A percentile compares a stretch with the other conserved stretches of the same genome.
These are phyloP conservation scores for Fragariocoptes setiger DNA, from an alignment of 1,140 invertebrate genomes.

Conservation along the genomic window DNA sequence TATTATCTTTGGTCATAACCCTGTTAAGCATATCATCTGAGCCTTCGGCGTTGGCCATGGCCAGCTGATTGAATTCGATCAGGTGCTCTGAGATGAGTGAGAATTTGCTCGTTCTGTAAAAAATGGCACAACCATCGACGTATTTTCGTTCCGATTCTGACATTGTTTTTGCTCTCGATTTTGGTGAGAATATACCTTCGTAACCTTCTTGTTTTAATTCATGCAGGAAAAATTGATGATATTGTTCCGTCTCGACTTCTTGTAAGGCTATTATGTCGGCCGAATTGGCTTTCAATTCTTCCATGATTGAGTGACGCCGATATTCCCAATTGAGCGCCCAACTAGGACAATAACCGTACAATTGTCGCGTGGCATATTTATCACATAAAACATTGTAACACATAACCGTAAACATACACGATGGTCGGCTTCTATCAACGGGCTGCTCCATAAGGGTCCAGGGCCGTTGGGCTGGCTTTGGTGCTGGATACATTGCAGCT, in stretches of 20 bases:
- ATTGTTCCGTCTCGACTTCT: slow-evolving; percentile 97
- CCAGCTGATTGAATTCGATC: slow-evolving; percentile 87
- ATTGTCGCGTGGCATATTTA: slow-evolving; percentile 66
- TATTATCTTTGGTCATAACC: slow-evolving; percentile 98
- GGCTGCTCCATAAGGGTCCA: slow-evolving; percentile 67
- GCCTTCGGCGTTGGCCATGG: slow-evolving; percentile 88
- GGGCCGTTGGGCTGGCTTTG: slow-evolving; percentile 54
- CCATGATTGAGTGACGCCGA: slow-evolving; percentile 81
- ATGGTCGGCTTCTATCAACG: slow-evolving; percentile 37
- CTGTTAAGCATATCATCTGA: slow-evolving; percentile 94
- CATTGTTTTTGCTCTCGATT: slow-evolving; percentile 95
- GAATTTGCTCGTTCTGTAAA: slow-evolving; percentile 77
- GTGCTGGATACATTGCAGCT: slow-evolving; percentile 35
- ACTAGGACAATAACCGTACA: slow-evolving; percentile 28
- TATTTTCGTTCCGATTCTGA: slow-evolving; percentile 74
- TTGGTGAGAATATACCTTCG: slow-evolving; percentile 91
- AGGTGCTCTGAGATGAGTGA: slow-evolving; percentile 70
- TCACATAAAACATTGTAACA: slow-evolving; percentile 98
- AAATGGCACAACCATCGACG: slow-evolving; percentile 97
- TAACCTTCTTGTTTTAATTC: slow-evolving; percentile 69
- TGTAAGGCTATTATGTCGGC: slow-evolving; percentile 90
- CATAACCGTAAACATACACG: slow-evolving; percentile 56
- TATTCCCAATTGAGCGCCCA: slow-evolving; percentile 89
- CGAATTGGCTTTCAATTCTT: slow-evolving; percentile 78
- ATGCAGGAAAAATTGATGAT: slow-evolving; percentile 79